phyloP scores from a whole-genome alignment of 2,888 invertebrate genomes.

The Quadroppia sp. region DNA sequence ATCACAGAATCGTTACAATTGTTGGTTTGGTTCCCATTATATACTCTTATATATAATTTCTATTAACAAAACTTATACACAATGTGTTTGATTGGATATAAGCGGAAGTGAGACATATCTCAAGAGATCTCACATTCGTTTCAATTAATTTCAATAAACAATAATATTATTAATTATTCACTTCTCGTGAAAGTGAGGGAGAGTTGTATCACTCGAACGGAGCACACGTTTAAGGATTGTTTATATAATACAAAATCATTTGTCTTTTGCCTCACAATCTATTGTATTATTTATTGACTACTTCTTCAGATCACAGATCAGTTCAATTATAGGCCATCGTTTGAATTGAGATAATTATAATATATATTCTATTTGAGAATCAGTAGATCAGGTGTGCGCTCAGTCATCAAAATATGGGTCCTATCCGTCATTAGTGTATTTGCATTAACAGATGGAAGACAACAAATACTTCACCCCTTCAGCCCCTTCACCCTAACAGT shows the following conservation, averaged over 20 bases:
- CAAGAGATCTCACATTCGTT: constrained; percentile 11
- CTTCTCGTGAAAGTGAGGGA: constrained; percentile 13
- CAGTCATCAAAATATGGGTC: constrained; percentile 8
- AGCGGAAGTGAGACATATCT: not conserved
- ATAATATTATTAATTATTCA: not conserved
- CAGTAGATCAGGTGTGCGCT: constrained; percentile 28
- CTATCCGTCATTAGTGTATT: constrained; percentile 6
- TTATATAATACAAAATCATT: not conserved
- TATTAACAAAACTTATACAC: constrained; percentile 26
- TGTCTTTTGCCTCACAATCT: constrained; percentile 10
- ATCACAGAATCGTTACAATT: constrained; percentile 36
- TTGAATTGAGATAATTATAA: constrained; percentile 28
- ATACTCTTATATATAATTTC: not conserved
- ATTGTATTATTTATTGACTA: constrained; percentile 25
- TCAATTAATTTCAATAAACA: not conserved
- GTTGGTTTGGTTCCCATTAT: constrained; percentile 2
- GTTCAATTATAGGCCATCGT: constrained; percentile 32
- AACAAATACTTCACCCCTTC: constrained; percentile 5
- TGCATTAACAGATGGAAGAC: constrained; percentile 32
- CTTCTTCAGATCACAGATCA: constrained; percentile 36
- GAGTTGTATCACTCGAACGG: constrained; percentile 24
- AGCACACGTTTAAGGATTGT: constrained; percentile 14
- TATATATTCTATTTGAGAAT: constrained; percentile 24
- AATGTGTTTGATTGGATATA: not conserved
- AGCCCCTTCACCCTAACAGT: constrained; percentile 26